Conservation (phyloP, 2,113 vertebrate species). For the Aspiorhynchus laticeps region DNA sequence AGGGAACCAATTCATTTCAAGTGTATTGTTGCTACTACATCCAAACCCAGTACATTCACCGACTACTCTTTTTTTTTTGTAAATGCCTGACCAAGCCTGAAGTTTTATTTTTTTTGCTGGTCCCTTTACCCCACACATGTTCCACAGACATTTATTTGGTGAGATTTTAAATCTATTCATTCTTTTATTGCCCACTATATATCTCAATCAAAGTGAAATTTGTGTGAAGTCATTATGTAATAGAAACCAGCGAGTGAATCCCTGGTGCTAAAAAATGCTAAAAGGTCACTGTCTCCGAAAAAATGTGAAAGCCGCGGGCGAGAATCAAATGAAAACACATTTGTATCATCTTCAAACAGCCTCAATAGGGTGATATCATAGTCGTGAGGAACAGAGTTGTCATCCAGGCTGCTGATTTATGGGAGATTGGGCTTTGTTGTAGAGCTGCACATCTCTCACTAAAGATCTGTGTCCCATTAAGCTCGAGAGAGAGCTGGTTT, state of each 20-base stretch:
- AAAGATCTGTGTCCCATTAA: constrained; percentile 37
- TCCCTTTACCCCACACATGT: constrained; percentile 1
- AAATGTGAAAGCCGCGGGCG: background rate
- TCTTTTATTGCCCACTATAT: constrained; percentile 19
- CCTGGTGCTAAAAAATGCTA: constrained; percentile 12
- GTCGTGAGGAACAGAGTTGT: constrained; percentile 8
- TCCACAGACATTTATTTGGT: constrained; percentile 21
- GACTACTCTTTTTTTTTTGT: background rate
- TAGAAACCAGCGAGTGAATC: constrained; percentile 44
- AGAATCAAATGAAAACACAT: constrained; percentile 38
- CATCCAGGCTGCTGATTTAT: constrained; percentile 48
- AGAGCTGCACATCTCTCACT: background rate
- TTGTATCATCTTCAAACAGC: constrained; percentile 1
- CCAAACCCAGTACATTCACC: background rate
- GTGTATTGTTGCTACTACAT: background rate
- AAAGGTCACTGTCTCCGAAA: constrained; percentile 1
- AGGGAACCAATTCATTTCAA: background rate
- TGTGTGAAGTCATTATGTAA: constrained; percentile 44
- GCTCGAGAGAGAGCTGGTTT: background rate
- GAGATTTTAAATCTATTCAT: constrained; percentile 27
- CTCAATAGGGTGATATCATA: constrained; percentile 12
- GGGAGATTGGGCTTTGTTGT: constrained; percentile 22
- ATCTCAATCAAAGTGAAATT: constrained; percentile 31
- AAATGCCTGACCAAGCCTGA: background rate
- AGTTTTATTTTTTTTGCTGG: background rate